These are phyloP conservation scores for Ptychobarbus kaznakovi DNA, from an alignment of 2,797 vertebrate species.

Conservation along the genomic window DNA sequence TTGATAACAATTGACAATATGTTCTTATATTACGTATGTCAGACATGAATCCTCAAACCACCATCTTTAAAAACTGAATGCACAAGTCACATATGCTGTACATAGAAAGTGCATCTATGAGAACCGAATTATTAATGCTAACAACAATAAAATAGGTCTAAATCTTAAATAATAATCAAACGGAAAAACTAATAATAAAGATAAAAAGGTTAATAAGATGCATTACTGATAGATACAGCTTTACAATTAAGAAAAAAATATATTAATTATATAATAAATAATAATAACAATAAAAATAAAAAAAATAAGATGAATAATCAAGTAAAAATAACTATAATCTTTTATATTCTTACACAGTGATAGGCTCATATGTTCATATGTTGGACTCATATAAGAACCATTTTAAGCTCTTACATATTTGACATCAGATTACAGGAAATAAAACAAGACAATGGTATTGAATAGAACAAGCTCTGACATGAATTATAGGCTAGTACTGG, in stretches of 20 bases:
- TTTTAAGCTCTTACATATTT: not conserved
- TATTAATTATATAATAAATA: not conserved
- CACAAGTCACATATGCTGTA: not conserved
- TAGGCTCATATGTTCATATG: not conserved
- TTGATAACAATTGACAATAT: not conserved
- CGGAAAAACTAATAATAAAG: not conserved
- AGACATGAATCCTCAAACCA: not conserved
- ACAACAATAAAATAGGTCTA: not conserved
- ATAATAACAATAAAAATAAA: not conserved
- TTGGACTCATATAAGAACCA: not conserved
- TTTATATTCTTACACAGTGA: not conserved
- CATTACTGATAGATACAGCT: not conserved
- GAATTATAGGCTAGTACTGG: not conserved
- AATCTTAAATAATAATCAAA: not conserved
- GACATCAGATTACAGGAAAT: not conserved
- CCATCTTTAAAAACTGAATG: not conserved
- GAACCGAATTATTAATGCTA: not conserved
- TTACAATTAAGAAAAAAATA: not conserved
- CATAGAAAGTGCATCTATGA: not conserved
- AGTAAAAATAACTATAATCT: not conserved
- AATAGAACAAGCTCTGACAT: conserved; percentile 6
- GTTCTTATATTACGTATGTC: not conserved
- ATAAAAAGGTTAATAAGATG: not conserved
- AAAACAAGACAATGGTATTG: not conserved
- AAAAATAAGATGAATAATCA: not conserved